These are phyloP conservation scores for Harpalus rubripes DNA, from an alignment of 2,888 invertebrate species.

Conservation along the genomic window DNA sequence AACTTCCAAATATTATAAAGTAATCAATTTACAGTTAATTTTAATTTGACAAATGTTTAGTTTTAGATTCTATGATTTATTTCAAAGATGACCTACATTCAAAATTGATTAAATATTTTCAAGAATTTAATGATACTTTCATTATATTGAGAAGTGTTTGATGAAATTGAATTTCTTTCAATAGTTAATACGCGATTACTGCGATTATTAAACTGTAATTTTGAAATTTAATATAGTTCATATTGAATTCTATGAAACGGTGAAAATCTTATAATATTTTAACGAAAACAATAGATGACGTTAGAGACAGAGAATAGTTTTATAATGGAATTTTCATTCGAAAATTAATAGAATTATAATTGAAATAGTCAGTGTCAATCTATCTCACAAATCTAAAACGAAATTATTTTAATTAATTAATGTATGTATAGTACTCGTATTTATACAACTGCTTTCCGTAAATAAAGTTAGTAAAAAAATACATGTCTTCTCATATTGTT, in stretches of 20 bases:
- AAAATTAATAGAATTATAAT: conserved; percentile 22
- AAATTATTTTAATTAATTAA: too few relatives aligned
- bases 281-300: conserved; percentile 18
- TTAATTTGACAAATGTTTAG: conserved; percentile 33
- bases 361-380: background rate
- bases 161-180: conserved; percentile 64
- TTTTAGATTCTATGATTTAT: conserved; percentile 25
- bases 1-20: background rate
- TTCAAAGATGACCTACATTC: conserved; percentile 32
- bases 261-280: conserved; percentile 19
- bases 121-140: conserved; percentile 58
- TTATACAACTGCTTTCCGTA: too few relatives aligned
- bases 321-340: background rate
- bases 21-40: background rate
- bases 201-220: conserved; percentile 60
- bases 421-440: too few relatives aligned
- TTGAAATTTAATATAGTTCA: conserved; percentile 49
- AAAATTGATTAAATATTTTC: conserved; percentile 59
- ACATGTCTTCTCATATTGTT: too few relatives aligned
- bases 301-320: conserved; percentile 22
- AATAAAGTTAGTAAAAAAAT: too few relatives aligned
- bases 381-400: background rate
- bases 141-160: conserved; percentile 54
- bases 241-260: conserved; percentile 28
- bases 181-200: conserved; percentile 62